Evolutionary conservation across 2,113 vertebrate species (phyloP).

Genomic region (Myrmecobius fasciatus): DNA sequence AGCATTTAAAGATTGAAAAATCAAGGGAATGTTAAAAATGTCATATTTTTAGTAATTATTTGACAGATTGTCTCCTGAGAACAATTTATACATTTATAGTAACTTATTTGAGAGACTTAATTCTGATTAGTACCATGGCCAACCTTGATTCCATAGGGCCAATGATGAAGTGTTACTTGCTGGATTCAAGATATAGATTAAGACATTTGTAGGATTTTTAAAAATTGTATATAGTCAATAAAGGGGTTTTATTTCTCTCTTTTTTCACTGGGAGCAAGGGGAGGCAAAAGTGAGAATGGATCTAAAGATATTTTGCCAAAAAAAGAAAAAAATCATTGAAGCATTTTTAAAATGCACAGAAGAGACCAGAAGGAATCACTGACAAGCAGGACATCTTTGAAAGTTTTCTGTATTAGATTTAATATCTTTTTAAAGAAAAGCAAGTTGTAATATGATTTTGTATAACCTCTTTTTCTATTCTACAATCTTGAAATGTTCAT

Average conservation of each 20-base stretch:
- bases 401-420: not conserved
- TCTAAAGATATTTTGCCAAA: not conserved
- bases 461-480: not conserved
- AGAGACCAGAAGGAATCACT: not conserved
- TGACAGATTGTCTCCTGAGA: not conserved
- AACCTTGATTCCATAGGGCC: not conserved
- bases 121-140: not conserved
- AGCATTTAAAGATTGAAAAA: not conserved
- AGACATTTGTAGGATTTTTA: not conserved
- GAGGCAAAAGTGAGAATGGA: not conserved
- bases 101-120: not conserved
- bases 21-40: not conserved
- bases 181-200: not conserved
- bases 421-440: not conserved
- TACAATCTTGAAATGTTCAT: not conserved
- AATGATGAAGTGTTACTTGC: not conserved
- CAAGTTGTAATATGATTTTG: not conserved
- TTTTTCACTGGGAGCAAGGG: not conserved
- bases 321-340: not conserved
- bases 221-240: not conserved
- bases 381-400: not conserved
- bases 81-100: not conserved
- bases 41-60: not conserved
- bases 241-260: not conserved
- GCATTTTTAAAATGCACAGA: not conserved